Percentiles rank a stretch among this genome's conserved stretches.
Conservation (phyloP, 2,113 vertebrate species). For the Petaurus breviceps region DNA sequence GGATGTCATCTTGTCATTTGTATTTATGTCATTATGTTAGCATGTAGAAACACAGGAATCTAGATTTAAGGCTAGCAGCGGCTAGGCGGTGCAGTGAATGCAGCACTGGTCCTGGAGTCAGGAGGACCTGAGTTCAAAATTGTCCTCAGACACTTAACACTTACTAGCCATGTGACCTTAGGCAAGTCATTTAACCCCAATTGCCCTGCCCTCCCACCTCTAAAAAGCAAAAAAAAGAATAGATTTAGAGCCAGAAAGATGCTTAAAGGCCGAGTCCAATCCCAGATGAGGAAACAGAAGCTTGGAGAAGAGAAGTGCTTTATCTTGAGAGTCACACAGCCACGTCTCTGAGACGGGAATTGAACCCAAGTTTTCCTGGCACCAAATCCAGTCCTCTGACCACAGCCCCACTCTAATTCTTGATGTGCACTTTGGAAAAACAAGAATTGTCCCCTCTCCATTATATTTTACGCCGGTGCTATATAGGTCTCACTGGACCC, state of each 20-base stretch:
- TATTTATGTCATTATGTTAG: neutral
- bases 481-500: neutral
- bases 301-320: neutral
- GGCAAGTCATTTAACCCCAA: too few relatives aligned
- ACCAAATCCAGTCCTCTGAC: too few relatives aligned
- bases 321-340: neutral
- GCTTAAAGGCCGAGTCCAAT: neutral
- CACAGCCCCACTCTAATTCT: neutral
- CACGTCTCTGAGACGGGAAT: too few relatives aligned
- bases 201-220: too few relatives aligned
- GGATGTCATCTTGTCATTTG: neutral
- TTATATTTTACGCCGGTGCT: neutral
- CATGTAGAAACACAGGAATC: neutral
- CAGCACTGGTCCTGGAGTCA: too few relatives aligned
- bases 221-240: too few relatives aligned
- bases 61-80: neutral
- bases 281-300: neutral
- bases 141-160: too few relatives aligned
- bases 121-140: too few relatives aligned
- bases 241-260: neutral
- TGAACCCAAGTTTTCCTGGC: neutral
- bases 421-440: neutral
- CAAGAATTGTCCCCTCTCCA: neutral
- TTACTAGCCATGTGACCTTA: too few relatives aligned
- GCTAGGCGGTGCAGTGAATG: too few relatives aligned